These are phyloP conservation scores for Tricholaema leucomelas DNA, from an alignment of 2,113 vertebrate species.

Conservation along the genomic window DNA sequence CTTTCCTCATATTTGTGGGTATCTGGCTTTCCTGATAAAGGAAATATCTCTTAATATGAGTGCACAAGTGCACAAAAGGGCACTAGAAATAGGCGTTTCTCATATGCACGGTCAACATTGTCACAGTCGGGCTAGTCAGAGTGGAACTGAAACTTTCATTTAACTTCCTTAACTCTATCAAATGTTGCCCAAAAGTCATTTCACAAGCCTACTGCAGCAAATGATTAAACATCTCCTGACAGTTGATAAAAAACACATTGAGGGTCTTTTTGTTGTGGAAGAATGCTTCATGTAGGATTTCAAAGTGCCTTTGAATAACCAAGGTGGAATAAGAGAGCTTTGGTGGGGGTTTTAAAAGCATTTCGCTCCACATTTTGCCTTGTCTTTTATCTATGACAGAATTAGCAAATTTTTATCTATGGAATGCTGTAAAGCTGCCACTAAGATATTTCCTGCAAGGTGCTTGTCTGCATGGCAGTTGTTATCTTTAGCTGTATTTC, in stretches of 20 bases:
- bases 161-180: neutral
- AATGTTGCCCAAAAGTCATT: neutral
- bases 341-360: neutral
- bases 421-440: neutral
- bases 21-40: neutral
- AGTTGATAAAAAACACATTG: neutral
- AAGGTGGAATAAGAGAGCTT: neutral
- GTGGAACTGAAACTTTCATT: neutral
- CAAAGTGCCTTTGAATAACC: neutral
- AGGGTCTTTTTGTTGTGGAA: neutral
- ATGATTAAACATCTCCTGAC: neutral
- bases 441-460: neutral
- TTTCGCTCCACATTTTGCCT: neutral
- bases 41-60: neutral
- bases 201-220: neutral
- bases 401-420: neutral
- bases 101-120: neutral
- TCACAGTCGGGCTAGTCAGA: neutral
- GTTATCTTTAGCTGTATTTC: neutral
- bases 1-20: neutral
- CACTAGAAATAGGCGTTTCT: neutral
- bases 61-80: neutral
- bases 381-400: neutral
- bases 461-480: neutral
- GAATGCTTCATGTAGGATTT: neutral